phyloP scores from a whole-genome alignment of 2,113 vertebrate genomes.

The Donacobius atricapilla region DNA sequence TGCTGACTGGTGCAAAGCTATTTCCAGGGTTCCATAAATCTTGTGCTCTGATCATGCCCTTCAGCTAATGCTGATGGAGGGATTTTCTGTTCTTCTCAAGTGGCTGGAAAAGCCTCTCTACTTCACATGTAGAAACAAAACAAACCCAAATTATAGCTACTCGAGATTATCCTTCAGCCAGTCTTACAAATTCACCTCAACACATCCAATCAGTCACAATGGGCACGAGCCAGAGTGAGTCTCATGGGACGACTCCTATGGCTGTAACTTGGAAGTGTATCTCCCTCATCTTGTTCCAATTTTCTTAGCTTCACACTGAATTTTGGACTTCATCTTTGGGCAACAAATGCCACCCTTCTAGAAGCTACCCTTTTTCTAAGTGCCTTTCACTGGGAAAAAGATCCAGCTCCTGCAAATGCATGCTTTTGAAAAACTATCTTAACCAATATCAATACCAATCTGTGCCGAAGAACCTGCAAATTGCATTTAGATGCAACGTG shows the following conservation, averaged over 20 bases:
- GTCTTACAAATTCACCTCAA: neutral
- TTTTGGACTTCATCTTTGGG: neutral
- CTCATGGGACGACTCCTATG: neutral
- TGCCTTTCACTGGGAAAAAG: neutral
- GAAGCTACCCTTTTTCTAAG: neutral
- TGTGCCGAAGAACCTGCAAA: neutral
- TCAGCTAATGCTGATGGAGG: neutral
- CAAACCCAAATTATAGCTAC: neutral
- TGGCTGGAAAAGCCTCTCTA: neutral
- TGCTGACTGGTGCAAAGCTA: conserved; percentile 27
- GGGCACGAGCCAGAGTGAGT: neutral
- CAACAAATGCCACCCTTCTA: neutral
- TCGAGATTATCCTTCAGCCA: neutral
- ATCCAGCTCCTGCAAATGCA: neutral
- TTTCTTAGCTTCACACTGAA: neutral
- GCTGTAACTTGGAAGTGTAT: neutral
- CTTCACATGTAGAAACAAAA: neutral
- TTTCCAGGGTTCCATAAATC: conserved; percentile 16
- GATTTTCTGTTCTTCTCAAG: neutral
- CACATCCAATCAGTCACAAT: neutral
- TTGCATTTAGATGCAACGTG: neutral
- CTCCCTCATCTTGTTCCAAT: neutral
- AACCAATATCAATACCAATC: neutral
- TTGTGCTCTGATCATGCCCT: neutral
- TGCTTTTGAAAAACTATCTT: fast-evolving